Conservation (phyloP, 2,113 vertebrate species). For the Callorhinus ursinus region DNA sequence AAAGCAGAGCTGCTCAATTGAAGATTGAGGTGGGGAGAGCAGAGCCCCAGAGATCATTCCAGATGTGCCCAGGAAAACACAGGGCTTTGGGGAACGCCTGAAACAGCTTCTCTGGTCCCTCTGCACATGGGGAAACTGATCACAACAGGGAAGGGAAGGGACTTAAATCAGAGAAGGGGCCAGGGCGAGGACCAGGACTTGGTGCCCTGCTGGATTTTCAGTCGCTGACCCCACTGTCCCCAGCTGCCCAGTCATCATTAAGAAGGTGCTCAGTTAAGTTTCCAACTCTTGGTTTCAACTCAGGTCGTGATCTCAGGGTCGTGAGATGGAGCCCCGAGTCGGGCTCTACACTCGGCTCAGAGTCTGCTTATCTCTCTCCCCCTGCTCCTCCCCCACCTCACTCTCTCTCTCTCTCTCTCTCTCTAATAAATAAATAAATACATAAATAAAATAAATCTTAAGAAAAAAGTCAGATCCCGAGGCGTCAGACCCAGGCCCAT, state of each 20-base stretch:
- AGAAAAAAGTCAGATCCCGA: not conserved
- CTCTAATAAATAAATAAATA: not conserved
- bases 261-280: not conserved
- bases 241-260: fast-evolving
- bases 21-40: no score
- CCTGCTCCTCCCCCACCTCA: no score
- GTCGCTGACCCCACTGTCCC: not conserved
- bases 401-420: not conserved
- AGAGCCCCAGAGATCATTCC: no score
- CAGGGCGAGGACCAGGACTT: not conserved
- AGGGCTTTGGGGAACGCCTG: not conserved
- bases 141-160: not conserved
- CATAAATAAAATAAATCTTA: not conserved
- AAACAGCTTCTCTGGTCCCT: not conserved
- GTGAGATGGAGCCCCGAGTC: not conserved
- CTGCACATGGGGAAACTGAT: fast-evolving
- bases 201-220: not conserved
- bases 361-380: not conserved
- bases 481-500: not conserved
- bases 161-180: not conserved
- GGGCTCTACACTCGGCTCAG: not conserved
- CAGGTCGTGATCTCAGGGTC: not conserved
- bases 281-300: not conserved
- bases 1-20: not conserved
- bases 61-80: not conserved